These are phyloP conservation scores for Struthidea cinerea DNA, from an alignment of 2,113 vertebrate genomes.

Conservation along the genomic window DNA sequence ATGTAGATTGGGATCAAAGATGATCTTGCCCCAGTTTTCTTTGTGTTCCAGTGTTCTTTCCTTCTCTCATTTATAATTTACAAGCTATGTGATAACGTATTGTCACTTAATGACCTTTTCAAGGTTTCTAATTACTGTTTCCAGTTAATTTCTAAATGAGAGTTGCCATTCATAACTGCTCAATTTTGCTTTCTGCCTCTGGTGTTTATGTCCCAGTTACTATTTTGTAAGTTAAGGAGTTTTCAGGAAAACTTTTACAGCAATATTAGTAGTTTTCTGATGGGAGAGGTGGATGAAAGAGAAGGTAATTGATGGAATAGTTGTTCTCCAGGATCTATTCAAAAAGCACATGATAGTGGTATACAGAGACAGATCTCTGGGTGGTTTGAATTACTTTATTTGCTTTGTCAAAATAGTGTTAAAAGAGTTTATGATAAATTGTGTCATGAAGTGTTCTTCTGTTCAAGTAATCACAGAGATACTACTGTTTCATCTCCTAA, in stretches of 20 bases:
- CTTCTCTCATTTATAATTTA: conserved; percentile 71
- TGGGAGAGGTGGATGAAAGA: not conserved
- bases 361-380: not conserved
- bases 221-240: not conserved
- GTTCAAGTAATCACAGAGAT: not conserved
- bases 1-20: conserved; percentile 32
- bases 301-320: not conserved
- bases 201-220: not conserved
- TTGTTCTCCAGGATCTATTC: not conserved
- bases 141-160: conserved; percentile 61
- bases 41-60: conserved; percentile 71
- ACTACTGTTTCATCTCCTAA: not conserved
- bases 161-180: not conserved
- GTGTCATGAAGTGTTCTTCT: not conserved
- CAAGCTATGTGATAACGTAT: conserved; percentile 74
- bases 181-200: not conserved
- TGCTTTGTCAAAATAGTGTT: not conserved
- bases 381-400: not conserved
- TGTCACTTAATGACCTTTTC: conserved; percentile 65
- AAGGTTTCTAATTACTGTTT: conserved; percentile 79
- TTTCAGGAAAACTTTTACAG: not conserved
- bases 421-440: not conserved
- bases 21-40: conserved; percentile 27
- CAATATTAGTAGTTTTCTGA: not conserved
- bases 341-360: not conserved